Evolutionary conservation across 2,888 invertebrate species (phyloP), one percentile per base, ranked within the genome.

Genomic region (Xylocampa areola): DNA sequence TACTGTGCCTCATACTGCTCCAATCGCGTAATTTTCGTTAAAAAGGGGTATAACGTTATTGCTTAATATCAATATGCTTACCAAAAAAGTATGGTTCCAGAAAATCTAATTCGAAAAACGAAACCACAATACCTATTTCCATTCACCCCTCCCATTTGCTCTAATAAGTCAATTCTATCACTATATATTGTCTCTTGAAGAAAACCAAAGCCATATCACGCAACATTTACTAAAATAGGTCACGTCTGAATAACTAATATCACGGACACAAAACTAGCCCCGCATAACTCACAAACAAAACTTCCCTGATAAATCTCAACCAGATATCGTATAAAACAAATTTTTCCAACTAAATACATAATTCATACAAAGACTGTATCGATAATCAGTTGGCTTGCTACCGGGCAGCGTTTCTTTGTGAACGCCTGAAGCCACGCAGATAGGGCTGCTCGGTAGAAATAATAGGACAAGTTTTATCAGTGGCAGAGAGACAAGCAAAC

Each of bases 381-480:
- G 80, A 71, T 74, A 76, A 76, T 77, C 77, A 63, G 53, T 50
- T 48, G 45, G 57, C 57, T 51, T 44, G 70, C 72, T 73, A 77
- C 80, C 68, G 77, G 67, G 68, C 54, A 61, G 36, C 59, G 36
- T 62, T 77, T 81, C 80, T 77, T 84, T 80, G 68, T 77, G 81
- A 70, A 69, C 53, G 76, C 82, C 88, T 75, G 49, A 25, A 63
- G 82, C 70, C 19, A 60, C 44, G 48, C 62, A 73, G 77, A 75
- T 76, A 76, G 51, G 62, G 32, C 37, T n/a, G 45, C 60, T 53
- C 58, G 54, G 79, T 70, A 79, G 82, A 86, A 90, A 88, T 90
- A 90, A 90, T 90, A 90, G 87, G 80, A 80, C 82, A 90, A 91
- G 79, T 90, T 90, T 91, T 90, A 90, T 88, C 89, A 73, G 70